phyloP scores from a whole-genome alignment of 2,113 vertebrate genomes.

The Hemichromis elongatus region DNA sequence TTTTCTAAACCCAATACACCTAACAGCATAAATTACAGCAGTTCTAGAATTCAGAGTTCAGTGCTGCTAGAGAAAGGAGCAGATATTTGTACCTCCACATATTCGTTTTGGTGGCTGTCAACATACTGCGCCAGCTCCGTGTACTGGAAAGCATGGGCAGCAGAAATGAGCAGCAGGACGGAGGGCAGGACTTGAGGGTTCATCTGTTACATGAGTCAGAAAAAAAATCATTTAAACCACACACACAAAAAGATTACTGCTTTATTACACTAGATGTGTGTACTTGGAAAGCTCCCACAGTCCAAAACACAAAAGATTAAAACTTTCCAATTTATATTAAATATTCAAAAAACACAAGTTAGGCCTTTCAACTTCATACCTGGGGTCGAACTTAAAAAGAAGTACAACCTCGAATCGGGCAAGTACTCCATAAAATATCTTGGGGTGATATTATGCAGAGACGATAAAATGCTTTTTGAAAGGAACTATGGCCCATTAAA shows the following conservation, averaged over 20 bases:
- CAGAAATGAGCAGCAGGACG: constrained; percentile 35
- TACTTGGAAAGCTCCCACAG: not conserved
- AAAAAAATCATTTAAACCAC: not conserved
- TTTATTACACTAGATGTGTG: not conserved
- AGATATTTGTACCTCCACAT: constrained; percentile 53
- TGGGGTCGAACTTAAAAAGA: no score
- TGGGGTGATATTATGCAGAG: no score
- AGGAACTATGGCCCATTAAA: no score
- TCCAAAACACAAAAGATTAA: not conserved
- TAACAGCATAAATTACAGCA: not conserved
- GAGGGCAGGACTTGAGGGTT: not conserved
- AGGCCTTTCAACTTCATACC: no score
- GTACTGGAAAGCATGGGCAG: constrained; percentile 47
- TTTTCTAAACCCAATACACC: not conserved
- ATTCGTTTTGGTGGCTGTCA: constrained; percentile 64
- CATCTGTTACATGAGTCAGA: constrained; percentile 46
- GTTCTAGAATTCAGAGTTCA: not conserved
- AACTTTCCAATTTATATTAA: no score
- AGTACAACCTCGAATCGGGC: no score
- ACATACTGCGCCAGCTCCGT: constrained; percentile 42
- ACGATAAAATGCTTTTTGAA: no score
- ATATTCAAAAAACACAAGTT: no score
- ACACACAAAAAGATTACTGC: not conserved
- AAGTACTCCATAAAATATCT: no score
- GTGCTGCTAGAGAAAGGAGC: not conserved